Evolutionary conservation across 2,113 vertebrate species (phyloP).

Genomic region (Thunnus maccoyii): DNA sequence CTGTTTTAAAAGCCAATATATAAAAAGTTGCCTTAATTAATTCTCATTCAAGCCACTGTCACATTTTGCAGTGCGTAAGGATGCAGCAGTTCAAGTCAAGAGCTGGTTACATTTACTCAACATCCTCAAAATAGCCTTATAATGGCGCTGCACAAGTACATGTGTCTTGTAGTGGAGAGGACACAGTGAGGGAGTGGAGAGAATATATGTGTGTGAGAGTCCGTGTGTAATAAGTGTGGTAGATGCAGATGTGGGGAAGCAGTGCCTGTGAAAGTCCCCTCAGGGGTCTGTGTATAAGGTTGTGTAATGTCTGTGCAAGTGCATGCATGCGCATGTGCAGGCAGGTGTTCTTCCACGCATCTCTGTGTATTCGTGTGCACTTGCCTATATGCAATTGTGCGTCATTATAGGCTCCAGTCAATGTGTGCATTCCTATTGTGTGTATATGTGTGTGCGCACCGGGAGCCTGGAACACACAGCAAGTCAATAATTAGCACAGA

Average conservation of each 20-base stretch:
- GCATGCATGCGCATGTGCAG: constrained; percentile 18
- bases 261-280: constrained; percentile 28
- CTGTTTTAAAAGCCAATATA: constrained; percentile 6
- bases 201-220: neutral
- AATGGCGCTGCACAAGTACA: constrained; percentile 58
- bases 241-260: constrained; percentile 59
- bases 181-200: constrained; percentile 31
- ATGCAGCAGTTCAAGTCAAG: constrained; percentile 28
- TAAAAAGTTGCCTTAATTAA: constrained; percentile 36
- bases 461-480: constrained; percentile 18
- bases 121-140: constrained; percentile 67
- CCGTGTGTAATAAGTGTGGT: constrained; percentile 26
- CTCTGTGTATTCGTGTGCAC: neutral
- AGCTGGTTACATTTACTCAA: constrained; percentile 45
- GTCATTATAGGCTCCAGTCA: constrained; percentile 24
- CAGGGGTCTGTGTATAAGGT: constrained; percentile 34
- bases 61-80: constrained; percentile 35
- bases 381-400: constrained; percentile 4
- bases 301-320: constrained; percentile 34
- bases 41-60: constrained; percentile 28
- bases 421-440: constrained; percentile 15
- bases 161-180: constrained; percentile 67
- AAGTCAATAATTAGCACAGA: constrained; percentile 72
- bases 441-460: constrained; percentile 12
- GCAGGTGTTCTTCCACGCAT: constrained; percentile 47